Evolutionary conservation across 2,888 invertebrate genomes (phyloP).

Genomic region (Eupeodes luniger): DNA sequence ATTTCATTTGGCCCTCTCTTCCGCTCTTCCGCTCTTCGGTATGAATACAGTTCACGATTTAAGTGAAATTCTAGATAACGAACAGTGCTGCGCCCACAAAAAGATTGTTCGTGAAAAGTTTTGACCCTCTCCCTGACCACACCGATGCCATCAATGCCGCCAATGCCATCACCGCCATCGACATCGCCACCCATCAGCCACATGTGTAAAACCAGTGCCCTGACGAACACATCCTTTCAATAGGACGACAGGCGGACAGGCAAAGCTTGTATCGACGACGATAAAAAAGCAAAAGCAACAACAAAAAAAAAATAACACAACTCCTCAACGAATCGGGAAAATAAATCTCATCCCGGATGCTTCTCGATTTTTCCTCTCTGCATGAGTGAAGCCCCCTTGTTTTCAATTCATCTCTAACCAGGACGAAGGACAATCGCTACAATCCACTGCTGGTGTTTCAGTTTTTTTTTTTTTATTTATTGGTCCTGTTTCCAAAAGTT

Average conservation of each 20-base stretch:
- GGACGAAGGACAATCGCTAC: constrained; percentile 39
- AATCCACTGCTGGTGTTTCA: constrained; percentile 28
- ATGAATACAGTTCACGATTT: constrained; percentile 69
- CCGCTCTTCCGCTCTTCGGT: not conserved
- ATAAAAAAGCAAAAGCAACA: constrained; percentile 1
- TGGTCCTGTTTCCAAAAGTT: constrained; percentile 38
- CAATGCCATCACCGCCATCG: not conserved
- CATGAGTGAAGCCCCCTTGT: constrained; percentile 44
- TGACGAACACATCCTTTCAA: constrained; percentile 46
- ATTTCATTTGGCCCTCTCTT: constrained; percentile 38
- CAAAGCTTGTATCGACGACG: constrained; percentile 59
- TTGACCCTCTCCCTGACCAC: constrained; percentile 9
- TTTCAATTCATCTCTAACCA: constrained; percentile 56
- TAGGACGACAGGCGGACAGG: constrained; percentile 44
- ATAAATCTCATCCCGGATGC: constrained; percentile 62
- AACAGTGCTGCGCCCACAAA: constrained; percentile 65
- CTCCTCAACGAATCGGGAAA: constrained; percentile 40
- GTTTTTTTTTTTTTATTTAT: constrained; percentile 21
- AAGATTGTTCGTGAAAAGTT: constrained; percentile 63
- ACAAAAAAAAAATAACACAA: not conserved
- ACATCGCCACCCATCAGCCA: constrained; percentile 24
- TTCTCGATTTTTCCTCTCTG: constrained; percentile 54
- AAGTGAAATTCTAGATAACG: constrained; percentile 74
- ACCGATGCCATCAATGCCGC: not conserved
- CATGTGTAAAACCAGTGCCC: constrained; percentile 43